A percentile compares a stretch with the other conserved stretches of the same genome.
phyloP scores from a whole-genome alignment of 23 tunicate genomes.

The Clavelina lepadiformis region DNA sequence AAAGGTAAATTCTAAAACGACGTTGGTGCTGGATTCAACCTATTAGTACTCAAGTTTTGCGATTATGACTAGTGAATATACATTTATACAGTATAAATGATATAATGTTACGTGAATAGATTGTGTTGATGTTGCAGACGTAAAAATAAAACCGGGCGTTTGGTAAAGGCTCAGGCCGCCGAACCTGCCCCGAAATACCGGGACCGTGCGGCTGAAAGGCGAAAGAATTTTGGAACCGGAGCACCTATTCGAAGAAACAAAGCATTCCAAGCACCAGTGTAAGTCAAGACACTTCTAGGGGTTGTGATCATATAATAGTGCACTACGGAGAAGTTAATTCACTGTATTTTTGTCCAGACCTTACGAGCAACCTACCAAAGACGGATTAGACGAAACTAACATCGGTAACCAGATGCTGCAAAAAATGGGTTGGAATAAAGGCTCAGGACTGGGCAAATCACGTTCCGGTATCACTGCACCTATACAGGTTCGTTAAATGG shows the following conservation, averaged over 20 bases:
- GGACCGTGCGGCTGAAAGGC: constrained; percentile 94
- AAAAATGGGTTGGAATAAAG: constrained; percentile 95
- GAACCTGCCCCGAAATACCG: constrained; percentile 54
- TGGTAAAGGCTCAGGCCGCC: constrained; percentile 11
- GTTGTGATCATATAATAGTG: background rate
- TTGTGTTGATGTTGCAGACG: constrained; percentile 27
- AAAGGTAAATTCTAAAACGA: too few species aligned
- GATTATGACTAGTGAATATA: background rate
- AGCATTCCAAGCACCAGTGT: constrained; percentile 41
- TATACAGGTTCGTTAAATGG: constrained; percentile 41
- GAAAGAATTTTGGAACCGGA: constrained; percentile 80
- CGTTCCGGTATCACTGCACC: constrained; percentile 75
- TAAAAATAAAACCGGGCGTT: constrained; percentile 35
- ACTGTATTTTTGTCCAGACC: constrained; percentile 41
- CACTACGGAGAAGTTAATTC: background rate
- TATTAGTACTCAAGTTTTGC: too few species aligned
- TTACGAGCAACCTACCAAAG: constrained; percentile 79
- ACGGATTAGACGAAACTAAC: constrained; percentile 74
- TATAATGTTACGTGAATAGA: too few species aligned
- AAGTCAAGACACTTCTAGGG: too few species aligned
- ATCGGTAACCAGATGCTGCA: constrained; percentile 92
- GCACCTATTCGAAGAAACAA: constrained; percentile 33
- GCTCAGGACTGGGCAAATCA: constrained; percentile 92
- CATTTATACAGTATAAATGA: too few species aligned
- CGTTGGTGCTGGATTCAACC: too few species aligned